Percentiles rank a stretch among this genome's conserved stretches.
phyloP scores from a whole-genome alignment of 2,888 invertebrate species.

The Acleris sparsana region DNA sequence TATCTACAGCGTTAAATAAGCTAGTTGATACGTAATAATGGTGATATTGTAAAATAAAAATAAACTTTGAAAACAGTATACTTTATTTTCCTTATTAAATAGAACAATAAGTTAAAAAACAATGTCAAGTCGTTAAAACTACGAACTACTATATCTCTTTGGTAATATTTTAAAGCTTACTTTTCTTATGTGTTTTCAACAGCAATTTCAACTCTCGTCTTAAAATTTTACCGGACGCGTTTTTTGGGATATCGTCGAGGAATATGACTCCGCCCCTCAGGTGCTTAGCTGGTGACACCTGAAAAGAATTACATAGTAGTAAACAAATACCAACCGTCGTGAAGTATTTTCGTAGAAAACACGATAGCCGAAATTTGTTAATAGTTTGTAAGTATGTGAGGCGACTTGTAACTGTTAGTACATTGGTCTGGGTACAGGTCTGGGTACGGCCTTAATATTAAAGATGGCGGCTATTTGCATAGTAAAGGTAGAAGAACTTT shows the following conservation, averaged over 20 bases:
- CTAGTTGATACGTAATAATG: conserved; percentile 5
- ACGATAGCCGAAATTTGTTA: no score
- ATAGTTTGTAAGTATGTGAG: no score
- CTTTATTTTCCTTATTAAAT: conserved; percentile 10
- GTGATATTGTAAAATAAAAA: conserved; percentile 19
- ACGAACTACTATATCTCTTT: conserved; percentile 23
- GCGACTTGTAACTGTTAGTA: no score
- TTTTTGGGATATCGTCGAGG: conserved; percentile 89
- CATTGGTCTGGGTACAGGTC: no score
- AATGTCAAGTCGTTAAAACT: conserved; percentile 18
- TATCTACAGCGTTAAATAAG: no score
- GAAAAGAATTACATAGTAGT: conserved; percentile 39
- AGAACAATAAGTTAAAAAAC: conserved; percentile 26
- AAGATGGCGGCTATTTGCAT: no score
- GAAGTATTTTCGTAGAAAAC: no score
- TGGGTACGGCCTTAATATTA: no score
- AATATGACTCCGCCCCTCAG: conserved; percentile 90
- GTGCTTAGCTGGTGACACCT: conserved; percentile 89
- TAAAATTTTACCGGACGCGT: conserved; percentile 90
- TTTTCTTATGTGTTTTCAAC: conserved; percentile 54
- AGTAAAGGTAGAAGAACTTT: no score
- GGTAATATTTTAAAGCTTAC: conserved; percentile 62
- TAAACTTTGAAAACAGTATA: conserved; percentile 25
- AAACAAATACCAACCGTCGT: no score
- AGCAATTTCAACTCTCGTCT: conserved; percentile 82